These are phyloP conservation scores for Nemopilema nomurai DNA, from an alignment of 30 jellyfish, hydroid and myxozoan species.

Conservation along the genomic window DNA sequence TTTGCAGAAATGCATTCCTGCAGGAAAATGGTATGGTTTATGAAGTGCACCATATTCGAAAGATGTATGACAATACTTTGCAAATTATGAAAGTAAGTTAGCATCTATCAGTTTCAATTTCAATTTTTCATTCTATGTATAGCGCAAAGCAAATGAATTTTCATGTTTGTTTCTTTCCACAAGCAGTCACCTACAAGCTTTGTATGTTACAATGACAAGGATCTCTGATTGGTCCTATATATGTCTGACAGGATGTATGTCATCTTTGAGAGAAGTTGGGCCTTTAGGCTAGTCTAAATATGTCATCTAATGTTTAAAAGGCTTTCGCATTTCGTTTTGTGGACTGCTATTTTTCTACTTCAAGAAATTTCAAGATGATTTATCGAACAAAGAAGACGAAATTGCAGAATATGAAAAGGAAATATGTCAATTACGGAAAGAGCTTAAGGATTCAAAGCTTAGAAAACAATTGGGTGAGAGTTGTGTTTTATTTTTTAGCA, in stretches of 20 bases:
- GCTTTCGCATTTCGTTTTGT: neutral
- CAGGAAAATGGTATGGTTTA: conserved; percentile 17
- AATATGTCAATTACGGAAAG: conserved; percentile 10
- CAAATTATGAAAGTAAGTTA: conserved; percentile 19
- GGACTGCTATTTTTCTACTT: neutral
- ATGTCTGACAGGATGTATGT: neutral
- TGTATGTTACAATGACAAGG: neutral
- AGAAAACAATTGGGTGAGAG: neutral
- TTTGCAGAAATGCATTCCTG: conserved; percentile 20
- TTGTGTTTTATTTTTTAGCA: no score
- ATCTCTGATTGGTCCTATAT: no score
- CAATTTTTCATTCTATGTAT: no score
- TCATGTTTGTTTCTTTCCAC: no score
- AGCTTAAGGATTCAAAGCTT: neutral
- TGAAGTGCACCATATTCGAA: conserved; percentile 51
- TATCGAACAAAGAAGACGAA: conserved; percentile 28
- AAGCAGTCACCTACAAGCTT: no score
- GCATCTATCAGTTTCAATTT: no score
- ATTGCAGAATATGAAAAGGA: conserved; percentile 24
- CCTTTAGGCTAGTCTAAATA: neutral
- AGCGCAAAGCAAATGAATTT: no score
- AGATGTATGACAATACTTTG: conserved; percentile 33
- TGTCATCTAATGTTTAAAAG: no score
- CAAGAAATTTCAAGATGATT: conserved; percentile 37
- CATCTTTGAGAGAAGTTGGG: no score